A percentile compares a stretch with the other conserved stretches of the same genome.
phyloP scores from a whole-genome alignment of 2,113 vertebrate genomes.

The Heteronetta atricapilla region DNA sequence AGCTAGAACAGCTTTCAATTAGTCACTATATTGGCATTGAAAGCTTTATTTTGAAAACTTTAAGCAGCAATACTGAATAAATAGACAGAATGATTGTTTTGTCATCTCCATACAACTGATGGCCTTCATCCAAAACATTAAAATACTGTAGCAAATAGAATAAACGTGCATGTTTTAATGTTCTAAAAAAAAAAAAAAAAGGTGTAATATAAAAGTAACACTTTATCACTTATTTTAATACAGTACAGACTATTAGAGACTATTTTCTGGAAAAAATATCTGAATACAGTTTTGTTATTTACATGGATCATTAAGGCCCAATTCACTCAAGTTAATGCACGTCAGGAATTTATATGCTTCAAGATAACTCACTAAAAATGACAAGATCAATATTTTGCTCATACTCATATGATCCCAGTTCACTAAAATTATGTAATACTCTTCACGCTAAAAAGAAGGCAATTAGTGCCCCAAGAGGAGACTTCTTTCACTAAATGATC shows the following conservation, averaged over 20 bases:
- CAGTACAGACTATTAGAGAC: conserved; percentile 55
- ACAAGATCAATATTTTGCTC: not conserved
- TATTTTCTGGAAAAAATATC: conserved; percentile 59
- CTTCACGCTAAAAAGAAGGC: not conserved
- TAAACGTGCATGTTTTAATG: conserved; percentile 69
- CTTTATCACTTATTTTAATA: conserved; percentile 56
- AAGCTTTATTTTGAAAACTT: conserved; percentile 71
- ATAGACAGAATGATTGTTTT: conserved; percentile 76
- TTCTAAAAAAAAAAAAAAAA: not conserved
- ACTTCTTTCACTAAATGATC: not conserved
- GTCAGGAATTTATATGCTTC: conserved; percentile 52
- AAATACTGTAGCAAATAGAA: conserved; percentile 73
- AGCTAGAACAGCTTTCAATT: conserved; percentile 63
- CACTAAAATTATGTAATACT: conserved; percentile 5
- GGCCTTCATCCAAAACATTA: conserved; percentile 76
- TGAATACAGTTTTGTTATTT: conserved; percentile 65
- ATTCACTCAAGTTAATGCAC: conserved; percentile 72
- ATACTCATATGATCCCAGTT: not conserved
- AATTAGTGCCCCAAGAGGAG: conserved; percentile 26
- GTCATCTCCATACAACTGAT: conserved; percentile 73
- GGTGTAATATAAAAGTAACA: conserved; percentile 72
- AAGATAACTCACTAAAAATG: conserved; percentile 42
- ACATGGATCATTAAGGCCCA: conserved; percentile 77
- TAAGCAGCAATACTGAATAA: conserved; percentile 80
- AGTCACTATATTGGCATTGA: conserved; percentile 56